Conservation (phyloP, 2,113 vertebrate genomes). For the Heliornis fulica region DNA sequence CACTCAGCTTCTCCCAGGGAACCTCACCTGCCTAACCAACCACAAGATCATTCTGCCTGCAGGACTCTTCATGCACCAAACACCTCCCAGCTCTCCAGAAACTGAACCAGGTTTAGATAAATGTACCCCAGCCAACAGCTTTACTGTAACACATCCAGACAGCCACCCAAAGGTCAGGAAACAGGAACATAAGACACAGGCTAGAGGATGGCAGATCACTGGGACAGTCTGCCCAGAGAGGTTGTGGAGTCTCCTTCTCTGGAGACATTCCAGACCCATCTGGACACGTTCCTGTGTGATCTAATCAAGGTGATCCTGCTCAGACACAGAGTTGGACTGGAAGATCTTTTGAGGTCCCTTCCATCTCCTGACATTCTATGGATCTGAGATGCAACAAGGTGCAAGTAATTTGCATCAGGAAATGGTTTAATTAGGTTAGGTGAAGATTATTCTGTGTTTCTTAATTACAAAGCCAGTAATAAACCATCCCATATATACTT, state of each 20-base stretch:
- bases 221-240: no score
- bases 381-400: neutral
- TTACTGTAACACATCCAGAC: neutral
- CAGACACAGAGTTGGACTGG: no score
- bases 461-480: neutral
- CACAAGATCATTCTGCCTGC: no score
- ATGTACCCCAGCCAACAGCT: neutral
- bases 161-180: neutral
- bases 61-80: neutral
- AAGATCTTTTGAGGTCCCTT: no score
- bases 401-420: neutral
- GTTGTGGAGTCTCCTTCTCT: no score
- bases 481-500: neutral
- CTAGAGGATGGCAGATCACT: no score
- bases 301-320: no score
- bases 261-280: no score
- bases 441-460: neutral
- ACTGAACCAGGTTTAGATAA: neutral
- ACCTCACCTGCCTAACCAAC: neutral
- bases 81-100: neutral
- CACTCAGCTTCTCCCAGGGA: neutral
- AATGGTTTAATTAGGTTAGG: neutral
- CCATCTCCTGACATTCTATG: no score
- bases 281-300: no score
- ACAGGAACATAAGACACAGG: neutral